Base-by-base conservation (phyloP, 2,113 vertebrate species). In the Caracal caracal region DNA sequence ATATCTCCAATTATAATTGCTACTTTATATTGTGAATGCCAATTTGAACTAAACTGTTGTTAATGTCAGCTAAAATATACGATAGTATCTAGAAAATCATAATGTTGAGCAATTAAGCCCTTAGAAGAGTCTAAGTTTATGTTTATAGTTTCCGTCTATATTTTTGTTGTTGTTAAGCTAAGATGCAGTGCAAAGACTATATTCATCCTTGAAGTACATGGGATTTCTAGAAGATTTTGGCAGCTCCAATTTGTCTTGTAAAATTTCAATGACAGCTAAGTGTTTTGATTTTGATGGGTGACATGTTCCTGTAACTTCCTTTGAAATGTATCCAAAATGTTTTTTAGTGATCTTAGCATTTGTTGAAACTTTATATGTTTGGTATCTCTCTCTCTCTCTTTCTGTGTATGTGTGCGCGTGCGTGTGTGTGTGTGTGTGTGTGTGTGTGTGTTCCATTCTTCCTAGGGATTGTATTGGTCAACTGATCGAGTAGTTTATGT, bases 231-330 rank as follows among this genome's bases (percentile, higher is more conserved):
- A 95, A 95, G 56, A 95, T 81, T 92, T 93, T 97, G 89, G 37
- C 92, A 97, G 75, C 75, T 96, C 28, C 35, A 79, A 90, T 97
- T 97, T 94, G 33, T 92, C 84, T 93, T 96, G 35, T 87, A 61
- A 97, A 95, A 83, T 96, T 96, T 96, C 56, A 78, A 59, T 94
- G 94, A 96, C 73, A 95, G 33, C n/a, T 90, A 92, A 94, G 73
- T 90, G 49, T 95, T 98, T 94, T 86, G 59, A 88, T 96, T 97
- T 94, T 97, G 85, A 93, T 94, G 61, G 33, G 63, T 97, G 90
- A 95, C 35, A 80, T 68, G 22, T 82, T 89, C 51, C 94, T 98
- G 26, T 47, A 95, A 93, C 16, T 92, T 97, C 37, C 56, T 96
- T 94, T 94, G 90, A 96, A 95, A 93, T 88, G 20, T 78, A 75